phyloP scores from a whole-genome alignment of 2,113 vertebrate species.

The Lagopus muta region DNA sequence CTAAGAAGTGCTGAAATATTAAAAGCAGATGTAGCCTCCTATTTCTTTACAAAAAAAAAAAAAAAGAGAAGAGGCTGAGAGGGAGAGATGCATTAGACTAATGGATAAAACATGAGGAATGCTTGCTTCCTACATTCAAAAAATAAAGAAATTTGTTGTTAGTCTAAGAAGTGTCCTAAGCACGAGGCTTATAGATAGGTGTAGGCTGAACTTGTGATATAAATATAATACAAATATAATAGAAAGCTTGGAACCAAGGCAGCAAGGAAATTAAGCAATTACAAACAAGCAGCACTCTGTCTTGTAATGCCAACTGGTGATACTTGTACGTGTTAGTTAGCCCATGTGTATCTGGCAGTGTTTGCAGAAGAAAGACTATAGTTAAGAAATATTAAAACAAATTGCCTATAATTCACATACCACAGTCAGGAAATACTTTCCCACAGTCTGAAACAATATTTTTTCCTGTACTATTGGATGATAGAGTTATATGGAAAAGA shows the following conservation, averaged over 20 bases:
- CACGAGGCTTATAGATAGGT: background rate
- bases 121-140: rapidly evolving
- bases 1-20: background rate
- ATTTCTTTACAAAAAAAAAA: rapidly evolving
- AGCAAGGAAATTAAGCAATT: background rate
- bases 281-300: background rate
- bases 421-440: background rate
- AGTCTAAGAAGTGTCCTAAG: background rate
- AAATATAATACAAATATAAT: background rate
- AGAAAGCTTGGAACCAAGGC: background rate
- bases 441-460: background rate
- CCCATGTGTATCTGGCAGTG: background rate
- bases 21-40: too few relatives aligned
- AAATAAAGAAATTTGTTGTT: background rate
- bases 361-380: background rate
- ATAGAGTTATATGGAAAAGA: background rate
- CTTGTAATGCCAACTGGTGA: background rate
- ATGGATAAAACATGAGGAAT: background rate
- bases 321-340: rapidly evolving
- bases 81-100: background rate
- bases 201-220: background rate
- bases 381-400: background rate
- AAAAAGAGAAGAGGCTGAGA: rapidly evolving
- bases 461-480: background rate
- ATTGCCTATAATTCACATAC: background rate